Evolutionary conservation across 1,140 invertebrate species (phyloP), one percentile per base, ranked within the genome.

Genomic region (Drosophila equinoxialis): DNA sequence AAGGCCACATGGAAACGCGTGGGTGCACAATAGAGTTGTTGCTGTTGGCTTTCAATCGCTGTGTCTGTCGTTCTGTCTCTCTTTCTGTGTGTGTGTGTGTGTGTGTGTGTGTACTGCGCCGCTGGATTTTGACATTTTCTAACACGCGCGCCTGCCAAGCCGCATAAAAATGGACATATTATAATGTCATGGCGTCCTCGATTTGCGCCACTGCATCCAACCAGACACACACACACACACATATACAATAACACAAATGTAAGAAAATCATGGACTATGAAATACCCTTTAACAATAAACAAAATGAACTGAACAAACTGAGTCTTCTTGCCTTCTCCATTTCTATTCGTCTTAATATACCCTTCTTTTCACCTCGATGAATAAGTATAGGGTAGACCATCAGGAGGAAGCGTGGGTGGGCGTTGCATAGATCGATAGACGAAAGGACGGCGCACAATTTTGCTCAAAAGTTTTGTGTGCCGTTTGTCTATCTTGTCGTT

Each of bases 101-200:
- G 26, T 57, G 59, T 48, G 8, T 68, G 14, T 20, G 30, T 41
- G 8, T 55, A 70, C 54, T 74, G 71, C 76, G 75, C 79, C 75
- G 79, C 83, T 86, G 79, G 74, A 82, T 87, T 87, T 89, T 87
- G 84, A 89, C 84, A 84, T 89, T 90, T 90, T 72, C 74, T 81
- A 89, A 89, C 84, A 89, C 84, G 84, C 77, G 33, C 45, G 85
- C 77, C 84, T 84, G 83, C 83, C 85, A 89, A 90, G 74, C 85
- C 77, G 81, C 84, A 89, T 89, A 90, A 89, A 90, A 89, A 89
- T 90, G 89, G 84, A 89, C 84, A 89, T 89, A 89, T 89, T 89
- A 89, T 86, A 89, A 89, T 89, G 84, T 87, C 85, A 87, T 89
- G 84, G 77, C 84, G 84, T 90, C 75, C 84, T 80, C 83, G 83